These are phyloP conservation scores for Solenodon paradoxus DNA, from an alignment of 2,113 vertebrate species.

Conservation along the genomic window DNA sequence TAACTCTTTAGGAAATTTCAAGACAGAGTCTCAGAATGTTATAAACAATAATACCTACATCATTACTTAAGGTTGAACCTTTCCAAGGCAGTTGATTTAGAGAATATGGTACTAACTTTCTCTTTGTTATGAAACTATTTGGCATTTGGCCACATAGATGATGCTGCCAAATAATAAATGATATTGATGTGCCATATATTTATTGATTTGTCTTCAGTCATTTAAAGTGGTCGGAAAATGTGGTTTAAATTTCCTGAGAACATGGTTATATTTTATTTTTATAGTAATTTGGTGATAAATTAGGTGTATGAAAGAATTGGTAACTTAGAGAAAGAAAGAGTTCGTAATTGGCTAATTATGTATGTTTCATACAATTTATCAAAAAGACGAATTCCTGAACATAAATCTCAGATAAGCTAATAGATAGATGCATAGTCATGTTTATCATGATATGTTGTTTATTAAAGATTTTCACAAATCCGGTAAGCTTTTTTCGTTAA, in stretches of 20 bases:
- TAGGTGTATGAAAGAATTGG: background rate
- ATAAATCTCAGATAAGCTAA: background rate
- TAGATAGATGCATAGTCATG: background rate
- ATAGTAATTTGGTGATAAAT: slow-evolving; percentile 34
- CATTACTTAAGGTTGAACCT: background rate
- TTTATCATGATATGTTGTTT: background rate
- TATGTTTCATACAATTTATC: background rate
- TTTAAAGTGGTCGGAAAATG: too few relatives aligned
- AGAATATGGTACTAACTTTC: background rate
- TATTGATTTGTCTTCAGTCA: background rate
- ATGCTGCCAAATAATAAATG: too few relatives aligned
- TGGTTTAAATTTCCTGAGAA: too few relatives aligned
- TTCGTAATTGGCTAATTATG: too few relatives aligned
- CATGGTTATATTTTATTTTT: slow-evolving; percentile 12
- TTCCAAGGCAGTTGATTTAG: background rate
- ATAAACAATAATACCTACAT: background rate
- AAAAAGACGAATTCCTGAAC: background rate
- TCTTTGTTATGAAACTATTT: slow-evolving; percentile 17
- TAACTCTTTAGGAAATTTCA: slow-evolving; percentile 16
- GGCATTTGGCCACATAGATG: too few relatives aligned
- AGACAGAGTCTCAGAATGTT: slow-evolving; percentile 12
- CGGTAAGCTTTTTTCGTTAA: background rate
- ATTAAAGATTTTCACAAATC: slow-evolving; percentile 14
- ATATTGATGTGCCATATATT: background rate
- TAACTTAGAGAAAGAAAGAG: slow-evolving; percentile 11